Conservation (phyloP, 2,113 vertebrate species). For the Syngnathoides biaculeatus region DNA sequence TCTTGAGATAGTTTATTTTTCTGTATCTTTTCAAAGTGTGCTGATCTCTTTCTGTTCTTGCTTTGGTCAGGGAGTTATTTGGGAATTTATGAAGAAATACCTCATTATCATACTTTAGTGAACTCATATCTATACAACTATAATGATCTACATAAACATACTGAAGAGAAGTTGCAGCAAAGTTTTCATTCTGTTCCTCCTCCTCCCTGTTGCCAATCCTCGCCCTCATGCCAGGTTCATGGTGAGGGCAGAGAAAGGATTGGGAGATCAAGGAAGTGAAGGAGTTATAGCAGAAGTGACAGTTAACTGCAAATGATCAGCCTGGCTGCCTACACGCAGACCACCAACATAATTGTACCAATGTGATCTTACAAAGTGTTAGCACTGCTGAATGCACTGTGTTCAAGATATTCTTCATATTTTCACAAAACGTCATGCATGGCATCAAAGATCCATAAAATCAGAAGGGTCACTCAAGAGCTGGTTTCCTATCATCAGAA, state of each 20-base stretch:
- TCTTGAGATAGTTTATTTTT: neutral
- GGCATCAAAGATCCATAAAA: neutral
- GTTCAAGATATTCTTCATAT: neutral
- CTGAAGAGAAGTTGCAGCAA: neutral
- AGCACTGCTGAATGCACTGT: neutral
- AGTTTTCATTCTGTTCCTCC: slow-evolving; percentile 20
- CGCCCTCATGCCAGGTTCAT: slow-evolving; percentile 61
- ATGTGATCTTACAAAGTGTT: neutral
- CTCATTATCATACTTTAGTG: neutral
- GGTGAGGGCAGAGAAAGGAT: slow-evolving; percentile 51
- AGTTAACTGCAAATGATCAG: slow-evolving; percentile 60
- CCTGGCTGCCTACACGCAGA: slow-evolving; percentile 41
- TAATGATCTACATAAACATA: neutral
- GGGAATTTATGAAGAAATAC: neutral
- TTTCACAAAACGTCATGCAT: neutral
- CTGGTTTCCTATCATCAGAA: neutral
- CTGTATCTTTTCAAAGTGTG: neutral
- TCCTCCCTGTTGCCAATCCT: slow-evolving; percentile 13
- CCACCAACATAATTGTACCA: neutral
- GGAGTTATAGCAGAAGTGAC: slow-evolving; percentile 37
- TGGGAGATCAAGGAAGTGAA: slow-evolving; percentile 36
- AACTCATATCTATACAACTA: neutral
- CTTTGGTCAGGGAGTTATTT: neutral
- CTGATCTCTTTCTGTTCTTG: neutral
- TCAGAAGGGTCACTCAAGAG: neutral